These are phyloP conservation scores for Dicrurus megarhynchus DNA, from an alignment of 2,113 vertebrate genomes.

Conservation along the genomic window DNA sequence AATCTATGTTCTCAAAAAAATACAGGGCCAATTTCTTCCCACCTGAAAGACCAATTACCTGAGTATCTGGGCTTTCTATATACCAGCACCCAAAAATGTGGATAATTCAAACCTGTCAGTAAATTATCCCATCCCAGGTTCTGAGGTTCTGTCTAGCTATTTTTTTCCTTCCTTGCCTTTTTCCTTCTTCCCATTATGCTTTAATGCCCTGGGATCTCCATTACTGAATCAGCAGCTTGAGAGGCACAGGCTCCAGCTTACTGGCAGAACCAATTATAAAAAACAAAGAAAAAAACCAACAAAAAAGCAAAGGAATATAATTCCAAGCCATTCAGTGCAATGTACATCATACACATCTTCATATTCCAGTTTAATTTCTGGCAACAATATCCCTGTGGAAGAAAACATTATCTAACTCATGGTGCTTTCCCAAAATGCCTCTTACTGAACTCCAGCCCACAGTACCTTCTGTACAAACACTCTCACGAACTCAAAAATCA, in stretches of 20 bases:
- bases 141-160: not conserved
- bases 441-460: not conserved
- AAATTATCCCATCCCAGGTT: not conserved
- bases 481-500: not conserved
- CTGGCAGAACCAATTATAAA: conserved; percentile 26
- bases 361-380: conserved; percentile 44
- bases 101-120: not conserved
- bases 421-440: not conserved
- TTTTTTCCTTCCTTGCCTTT: not conserved
- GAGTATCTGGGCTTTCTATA: not conserved
- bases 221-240: conserved; percentile 41
- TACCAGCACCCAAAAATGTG: not conserved
- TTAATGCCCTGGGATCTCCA: conserved; percentile 7
- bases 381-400: not conserved
- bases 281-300: conserved; percentile 18
- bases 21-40: not conserved
- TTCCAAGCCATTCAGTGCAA: conserved; percentile 34
- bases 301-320: not conserved
- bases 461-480: not conserved
- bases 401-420: not conserved
- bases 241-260: conserved; percentile 21
- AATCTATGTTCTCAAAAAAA: not conserved
- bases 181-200: not conserved
- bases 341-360: conserved; percentile 13
- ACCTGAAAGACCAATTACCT: not conserved